A percentile compares a stretch with the other conserved stretches of the same genome.
Conservation (phyloP, 2,888 invertebrate genomes). For the Athalia circularis region DNA sequence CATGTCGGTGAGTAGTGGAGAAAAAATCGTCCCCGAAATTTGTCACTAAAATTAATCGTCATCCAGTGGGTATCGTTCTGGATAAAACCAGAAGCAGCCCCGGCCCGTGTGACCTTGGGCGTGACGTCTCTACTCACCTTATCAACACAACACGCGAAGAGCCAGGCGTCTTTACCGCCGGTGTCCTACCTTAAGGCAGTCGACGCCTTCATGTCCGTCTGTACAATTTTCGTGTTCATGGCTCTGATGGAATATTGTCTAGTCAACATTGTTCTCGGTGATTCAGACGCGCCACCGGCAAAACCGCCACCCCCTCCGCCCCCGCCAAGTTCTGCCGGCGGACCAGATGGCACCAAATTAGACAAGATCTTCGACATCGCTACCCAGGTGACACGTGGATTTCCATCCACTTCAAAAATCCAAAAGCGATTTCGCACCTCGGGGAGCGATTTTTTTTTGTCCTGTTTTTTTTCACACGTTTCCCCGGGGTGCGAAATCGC, state of each 20-base stretch:
- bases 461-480: not conserved
- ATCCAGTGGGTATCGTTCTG: slow-evolving; percentile 94
- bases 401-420: slow-evolving; percentile 6
- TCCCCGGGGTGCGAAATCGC: not conserved
- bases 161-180: slow-evolving; percentile 93
- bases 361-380: slow-evolving; percentile 77
- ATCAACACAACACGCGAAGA: slow-evolving; percentile 95
- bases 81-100: slow-evolving; percentile 96
- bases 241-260: slow-evolving; percentile 95
- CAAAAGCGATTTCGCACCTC: slow-evolving; percentile 10
- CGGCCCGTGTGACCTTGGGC: slow-evolving; percentile 93
- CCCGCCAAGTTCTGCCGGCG: slow-evolving; percentile 76
- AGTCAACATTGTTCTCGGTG: slow-evolving; percentile 89
- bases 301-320: slow-evolving; percentile 77
- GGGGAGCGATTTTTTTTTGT: not conserved
- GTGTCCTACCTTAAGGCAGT: slow-evolving; percentile 96
- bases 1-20: slow-evolving; percentile 85
- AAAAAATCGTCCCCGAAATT: not conserved
- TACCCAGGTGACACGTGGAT: slow-evolving; percentile 70
- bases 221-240: slow-evolving; percentile 95
- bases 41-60: not conserved
- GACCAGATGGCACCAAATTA: slow-evolving; percentile 74
- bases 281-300: slow-evolving; percentile 78
- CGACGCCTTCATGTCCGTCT: slow-evolving; percentile 94
- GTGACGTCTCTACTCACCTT: slow-evolving; percentile 92